A percentile compares a stretch with the other conserved stretches of the same genome.
Conservation (phyloP, 30 jellyfish, hydroid and myxozoan species). For the Rhopilema esculentum region DNA sequence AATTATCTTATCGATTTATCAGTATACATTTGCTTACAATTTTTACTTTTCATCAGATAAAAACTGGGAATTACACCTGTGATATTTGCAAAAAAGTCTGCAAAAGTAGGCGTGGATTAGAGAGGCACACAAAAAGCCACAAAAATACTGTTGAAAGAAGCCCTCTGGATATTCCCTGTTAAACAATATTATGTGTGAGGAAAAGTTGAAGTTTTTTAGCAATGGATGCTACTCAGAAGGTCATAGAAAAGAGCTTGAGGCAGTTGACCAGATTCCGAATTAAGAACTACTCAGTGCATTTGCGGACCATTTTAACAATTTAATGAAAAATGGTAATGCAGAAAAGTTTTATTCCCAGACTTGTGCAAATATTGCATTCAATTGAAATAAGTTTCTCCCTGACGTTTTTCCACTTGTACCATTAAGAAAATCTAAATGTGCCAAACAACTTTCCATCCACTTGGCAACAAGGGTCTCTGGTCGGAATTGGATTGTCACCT, state of each 20-base stretch:
- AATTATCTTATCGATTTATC: background rate
- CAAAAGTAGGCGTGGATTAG: conserved; percentile 13
- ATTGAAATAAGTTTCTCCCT: conserved; percentile 1
- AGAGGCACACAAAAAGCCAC: conserved; percentile 3
- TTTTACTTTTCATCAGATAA: background rate
- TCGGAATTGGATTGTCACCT: no score
- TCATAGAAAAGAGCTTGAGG: conserved; percentile 13
- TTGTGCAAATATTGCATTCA: conserved; percentile 2
- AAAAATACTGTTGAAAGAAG: background rate
- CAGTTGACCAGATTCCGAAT: background rate
- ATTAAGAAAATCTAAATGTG: no score
- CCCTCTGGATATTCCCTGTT: background rate
- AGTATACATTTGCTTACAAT: background rate
- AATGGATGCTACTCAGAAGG: conserved; percentile 9
- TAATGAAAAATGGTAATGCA: conserved; percentile 12
- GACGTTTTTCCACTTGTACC: no score
- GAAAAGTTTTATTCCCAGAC: conserved; percentile 8
- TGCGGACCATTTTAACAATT: background rate
- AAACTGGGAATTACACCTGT: background rate
- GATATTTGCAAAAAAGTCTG: conserved; percentile 9
- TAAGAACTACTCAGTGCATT: conserved; percentile 1
- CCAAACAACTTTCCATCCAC: no score
- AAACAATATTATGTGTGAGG: conserved; percentile 4
- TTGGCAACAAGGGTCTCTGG: no score
- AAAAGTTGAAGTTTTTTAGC: background rate